Evolutionary conservation across 2,113 vertebrate species (phyloP), one percentile per base, ranked within the genome.

Genomic region (Brachyhypopomus gauderio): DNA sequence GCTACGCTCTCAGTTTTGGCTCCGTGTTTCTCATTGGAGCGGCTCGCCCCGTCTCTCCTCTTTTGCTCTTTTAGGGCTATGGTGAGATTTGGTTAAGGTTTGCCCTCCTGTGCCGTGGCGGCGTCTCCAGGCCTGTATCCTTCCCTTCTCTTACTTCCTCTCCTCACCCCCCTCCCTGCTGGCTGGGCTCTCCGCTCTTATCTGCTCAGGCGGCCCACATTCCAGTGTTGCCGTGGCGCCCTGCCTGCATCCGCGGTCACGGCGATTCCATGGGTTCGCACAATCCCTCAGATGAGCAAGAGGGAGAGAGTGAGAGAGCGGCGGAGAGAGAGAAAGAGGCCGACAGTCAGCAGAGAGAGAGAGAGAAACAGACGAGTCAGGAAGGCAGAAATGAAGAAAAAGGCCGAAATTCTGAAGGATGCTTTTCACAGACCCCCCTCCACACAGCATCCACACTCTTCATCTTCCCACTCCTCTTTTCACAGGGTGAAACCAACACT

Each of bases 211-310:
- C 91, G 92, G 92, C 90, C 90, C 92, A 93, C 93, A 94, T 94
- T 94, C 93, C 92, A 93, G 91, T 89, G 77, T 91, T 92, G 90
- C 91, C 30, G 92, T 94, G 93, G 93, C 92, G 91, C 91, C 92
- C 90, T 93, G 93, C 93, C 93, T 93, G 91, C 93, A 92, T 94
- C 92, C 92, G 83, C 86, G 90, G 93, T 94, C 93, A 94, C 91
- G 89, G 91, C 88, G 87, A 93, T 94, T 94, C 92, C 92, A 93
- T 58, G 92, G 91, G 93, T 93, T 92, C 92, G 90, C 91, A 92
- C 92, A 94, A 94, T 93, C 92, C 92, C 92, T 91, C 71, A 80
- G 76, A 78, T 67, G 45, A 52, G 45, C 45, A 14, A 52, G 45
- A 52, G 30, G 30, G 86, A 74, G 87, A 88, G 90, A 82, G 86